These are phyloP conservation scores for Pelochelys cantorii DNA, from an alignment of 2,797 vertebrate genomes.

Conservation along the genomic window DNA sequence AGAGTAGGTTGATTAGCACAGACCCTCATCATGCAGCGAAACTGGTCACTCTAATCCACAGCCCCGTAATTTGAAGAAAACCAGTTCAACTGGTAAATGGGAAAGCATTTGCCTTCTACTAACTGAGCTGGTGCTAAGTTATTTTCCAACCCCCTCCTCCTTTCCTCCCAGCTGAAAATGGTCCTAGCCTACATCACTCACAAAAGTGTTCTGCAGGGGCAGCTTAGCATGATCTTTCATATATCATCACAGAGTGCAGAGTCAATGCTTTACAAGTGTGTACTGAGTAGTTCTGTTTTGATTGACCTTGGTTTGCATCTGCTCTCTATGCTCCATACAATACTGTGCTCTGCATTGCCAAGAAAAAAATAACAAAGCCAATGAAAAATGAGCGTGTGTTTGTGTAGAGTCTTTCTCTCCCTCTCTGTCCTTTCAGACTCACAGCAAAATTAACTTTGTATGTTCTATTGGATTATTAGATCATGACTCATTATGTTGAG, in stretches of 20 bases:
- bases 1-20: background rate
- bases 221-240: slow-evolving; percentile 3
- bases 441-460: background rate
- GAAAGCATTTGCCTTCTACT: background rate
- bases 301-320: slow-evolving; percentile 42
- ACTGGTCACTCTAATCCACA: background rate
- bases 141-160: background rate
- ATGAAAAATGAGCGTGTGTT: background rate
- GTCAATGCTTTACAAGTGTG: background rate
- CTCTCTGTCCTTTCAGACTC: background rate
- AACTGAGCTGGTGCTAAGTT: slow-evolving; percentile 2
- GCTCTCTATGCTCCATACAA: slow-evolving; percentile 28
- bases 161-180: background rate
- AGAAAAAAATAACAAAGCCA: slow-evolving; percentile 31
- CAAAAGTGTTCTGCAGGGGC: background rate
- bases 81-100: background rate
- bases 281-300: slow-evolving; percentile 24
- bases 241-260: slow-evolving; percentile 18
- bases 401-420: background rate
- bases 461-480: background rate
- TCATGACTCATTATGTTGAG: accelerated
- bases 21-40: background rate
- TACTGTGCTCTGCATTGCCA: slow-evolving; percentile 32
- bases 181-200: slow-evolving; percentile 13
- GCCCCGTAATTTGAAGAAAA: background rate